Evolutionary conservation across 1,140 invertebrate species (phyloP).

Genomic region (Choristoneura fumiferana): DNA sequence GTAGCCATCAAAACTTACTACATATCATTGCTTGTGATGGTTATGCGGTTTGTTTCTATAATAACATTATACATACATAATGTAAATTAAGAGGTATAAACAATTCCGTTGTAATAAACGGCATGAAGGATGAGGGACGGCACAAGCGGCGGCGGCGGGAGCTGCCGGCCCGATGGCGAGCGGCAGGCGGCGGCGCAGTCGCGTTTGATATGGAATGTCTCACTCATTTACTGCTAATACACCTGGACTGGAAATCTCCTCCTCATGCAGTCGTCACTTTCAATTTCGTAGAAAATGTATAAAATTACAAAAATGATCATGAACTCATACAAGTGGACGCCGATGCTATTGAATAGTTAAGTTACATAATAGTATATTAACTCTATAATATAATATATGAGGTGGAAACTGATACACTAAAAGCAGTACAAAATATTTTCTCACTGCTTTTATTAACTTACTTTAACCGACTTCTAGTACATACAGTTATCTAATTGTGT

Average conservation of each 20-base stretch:
- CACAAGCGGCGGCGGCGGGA: not conserved
- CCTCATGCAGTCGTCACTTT: constrained; percentile 63
- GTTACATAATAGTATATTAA: constrained; percentile 64
- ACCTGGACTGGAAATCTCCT: constrained; percentile 50
- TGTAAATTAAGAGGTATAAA: constrained; percentile 19
- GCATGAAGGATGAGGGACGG: constrained; percentile 8
- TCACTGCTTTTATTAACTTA: constrained; percentile 47
- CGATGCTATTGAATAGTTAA: constrained; percentile 49
- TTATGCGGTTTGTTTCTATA: not conserved
- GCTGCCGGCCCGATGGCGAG: no score
- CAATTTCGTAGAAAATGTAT: constrained; percentile 75
- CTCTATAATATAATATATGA: constrained; percentile 52
- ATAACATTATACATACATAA: constrained; percentile 16
- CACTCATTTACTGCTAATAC: constrained; percentile 65
- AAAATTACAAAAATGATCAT: constrained; percentile 76
- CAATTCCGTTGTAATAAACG: constrained; percentile 25
- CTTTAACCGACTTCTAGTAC: constrained; percentile 39
- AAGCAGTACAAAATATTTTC: constrained; percentile 29
- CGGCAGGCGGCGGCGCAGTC: not conserved
- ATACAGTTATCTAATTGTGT: constrained; percentile 55
- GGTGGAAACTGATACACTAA: constrained; percentile 52
- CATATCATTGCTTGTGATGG: not conserved
- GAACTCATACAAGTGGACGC: constrained; percentile 61
- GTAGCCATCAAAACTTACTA: not conserved
- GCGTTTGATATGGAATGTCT: constrained; percentile 75